These are phyloP conservation scores for Tribolium castaneum DNA, from an alignment of 1,140 invertebrate genomes.

Conservation along the genomic window DNA sequence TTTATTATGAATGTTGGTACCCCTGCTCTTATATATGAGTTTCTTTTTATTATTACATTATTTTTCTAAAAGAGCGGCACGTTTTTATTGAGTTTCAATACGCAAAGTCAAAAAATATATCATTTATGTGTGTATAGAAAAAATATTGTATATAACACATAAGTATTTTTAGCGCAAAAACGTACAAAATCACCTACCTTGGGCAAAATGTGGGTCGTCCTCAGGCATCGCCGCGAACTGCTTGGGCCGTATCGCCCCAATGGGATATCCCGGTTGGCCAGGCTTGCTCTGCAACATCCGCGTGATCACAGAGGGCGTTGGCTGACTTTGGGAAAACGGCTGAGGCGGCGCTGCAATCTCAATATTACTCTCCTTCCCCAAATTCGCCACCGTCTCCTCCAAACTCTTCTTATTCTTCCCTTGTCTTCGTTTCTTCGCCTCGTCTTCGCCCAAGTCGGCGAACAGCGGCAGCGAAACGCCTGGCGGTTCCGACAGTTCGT, in stretches of 20 bases:
- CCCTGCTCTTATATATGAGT: too few relatives aligned
- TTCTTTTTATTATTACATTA: too few relatives aligned
- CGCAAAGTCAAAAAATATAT: too few relatives aligned
- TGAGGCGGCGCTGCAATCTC: constrained; percentile 64
- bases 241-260: constrained; percentile 56
- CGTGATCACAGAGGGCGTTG: constrained; percentile 71
- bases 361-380: constrained; percentile 55
- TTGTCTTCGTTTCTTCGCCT: constrained; percentile 66
- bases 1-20: neutral
- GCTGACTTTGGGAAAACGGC: constrained; percentile 63
- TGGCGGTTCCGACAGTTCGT: constrained; percentile 58
- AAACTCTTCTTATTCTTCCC: constrained; percentile 48
- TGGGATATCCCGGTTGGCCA: constrained; percentile 47
- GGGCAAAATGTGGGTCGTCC: constrained; percentile 40
- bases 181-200: neutral
- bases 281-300: constrained; percentile 71
- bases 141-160: too few relatives aligned
- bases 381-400: constrained; percentile 43
- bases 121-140: too few relatives aligned
- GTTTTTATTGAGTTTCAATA: too few relatives aligned
- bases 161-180: too few relatives aligned
- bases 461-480: constrained; percentile 55
- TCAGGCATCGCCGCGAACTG: constrained; percentile 58
- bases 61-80: too few relatives aligned
- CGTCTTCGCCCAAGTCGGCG: constrained; percentile 53